Base-by-base conservation (phyloP, 1,140 invertebrate species). In the Psix sp. region DNA sequence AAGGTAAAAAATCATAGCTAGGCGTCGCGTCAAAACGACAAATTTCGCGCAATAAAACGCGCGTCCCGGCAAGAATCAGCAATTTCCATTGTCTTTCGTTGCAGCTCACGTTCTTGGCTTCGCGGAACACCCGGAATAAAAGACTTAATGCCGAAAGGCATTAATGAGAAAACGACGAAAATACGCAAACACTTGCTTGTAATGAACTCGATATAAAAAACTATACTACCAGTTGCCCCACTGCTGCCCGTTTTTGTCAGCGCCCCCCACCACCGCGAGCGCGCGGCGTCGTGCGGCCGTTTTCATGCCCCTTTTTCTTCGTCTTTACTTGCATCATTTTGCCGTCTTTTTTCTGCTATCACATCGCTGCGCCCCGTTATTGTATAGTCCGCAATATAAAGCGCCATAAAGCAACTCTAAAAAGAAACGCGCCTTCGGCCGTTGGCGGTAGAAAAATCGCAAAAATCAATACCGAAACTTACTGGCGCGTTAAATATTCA, bases 401-500 rank as follows among this genome's bases (percentile, higher is more conserved):
- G 80, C 79, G 78, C 82, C 82, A 85, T 86, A 85, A 83, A 83
- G 81, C 79, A 72, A 73, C 76, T 77, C 80, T 82, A 79, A 83
- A 82, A 82, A 82, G 80, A 81, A 83, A 83, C 81, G 82, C 78
- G 80, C 77, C 59, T 77, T 73, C 80, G 77, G 77, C 84, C 83
- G 84, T 84, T 85, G 83, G 84, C 85, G 80, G 82, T 80, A 80
- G 85, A 82, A 86, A 86, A 86, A 86, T 86, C 77, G 80, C 78
- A 83, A 86, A 86, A 86, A 86, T 86, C 85, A 86, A 86, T 86
- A 86, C 80, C 7, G 78, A 78, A 82, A 86, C 80, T 84, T 65
- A 82, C 82, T 82, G 82, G 80, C 80, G 80, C 80, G 82, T 86
- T 86, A 86, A 86, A 86, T 84, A 86, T 86, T 86, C 83, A 86